These are phyloP conservation scores for Stercorarius parasiticus DNA, from an alignment of 2,113 vertebrate species.

Conservation along the genomic window DNA sequence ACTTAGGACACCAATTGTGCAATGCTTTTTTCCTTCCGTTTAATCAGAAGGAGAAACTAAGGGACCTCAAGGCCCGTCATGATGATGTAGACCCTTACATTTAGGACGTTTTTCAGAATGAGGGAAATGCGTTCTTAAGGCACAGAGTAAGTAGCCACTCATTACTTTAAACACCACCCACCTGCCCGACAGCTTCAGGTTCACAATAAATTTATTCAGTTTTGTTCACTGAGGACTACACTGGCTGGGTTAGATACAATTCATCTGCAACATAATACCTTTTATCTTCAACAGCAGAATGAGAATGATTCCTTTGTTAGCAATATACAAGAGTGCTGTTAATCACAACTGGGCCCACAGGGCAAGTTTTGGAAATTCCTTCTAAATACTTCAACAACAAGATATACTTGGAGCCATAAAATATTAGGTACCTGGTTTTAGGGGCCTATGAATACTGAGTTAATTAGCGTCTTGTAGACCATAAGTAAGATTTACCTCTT, in stretches of 20 bases:
- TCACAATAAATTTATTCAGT: not conserved
- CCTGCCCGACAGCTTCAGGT: not conserved
- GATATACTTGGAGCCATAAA: not conserved
- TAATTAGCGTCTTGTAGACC: not conserved
- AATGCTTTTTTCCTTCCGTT: not conserved
- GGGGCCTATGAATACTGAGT: too few relatives aligned
- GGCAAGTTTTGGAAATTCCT: not conserved
- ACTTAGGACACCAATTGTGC: not conserved
- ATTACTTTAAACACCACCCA: not conserved
- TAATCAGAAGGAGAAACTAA: not conserved
- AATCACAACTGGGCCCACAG: not conserved
- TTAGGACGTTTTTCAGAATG: not conserved
- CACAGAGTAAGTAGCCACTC: not conserved
- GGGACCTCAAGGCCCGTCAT: not conserved
- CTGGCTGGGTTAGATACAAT: not conserved
- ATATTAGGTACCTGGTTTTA: not conserved
- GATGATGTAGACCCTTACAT: rapidly evolving
- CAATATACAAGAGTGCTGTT: not conserved
- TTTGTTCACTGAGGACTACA: not conserved
- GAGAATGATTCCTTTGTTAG: not conserved
- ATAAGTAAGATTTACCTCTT: not conserved
- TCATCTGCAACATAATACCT: not conserved
- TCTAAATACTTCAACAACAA: not conserved
- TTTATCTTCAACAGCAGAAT: not conserved
- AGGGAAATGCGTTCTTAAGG: not conserved